Evolutionary conservation across 2,113 vertebrate species (phyloP).

Genomic region (Epinephelus fuscoguttatus): DNA sequence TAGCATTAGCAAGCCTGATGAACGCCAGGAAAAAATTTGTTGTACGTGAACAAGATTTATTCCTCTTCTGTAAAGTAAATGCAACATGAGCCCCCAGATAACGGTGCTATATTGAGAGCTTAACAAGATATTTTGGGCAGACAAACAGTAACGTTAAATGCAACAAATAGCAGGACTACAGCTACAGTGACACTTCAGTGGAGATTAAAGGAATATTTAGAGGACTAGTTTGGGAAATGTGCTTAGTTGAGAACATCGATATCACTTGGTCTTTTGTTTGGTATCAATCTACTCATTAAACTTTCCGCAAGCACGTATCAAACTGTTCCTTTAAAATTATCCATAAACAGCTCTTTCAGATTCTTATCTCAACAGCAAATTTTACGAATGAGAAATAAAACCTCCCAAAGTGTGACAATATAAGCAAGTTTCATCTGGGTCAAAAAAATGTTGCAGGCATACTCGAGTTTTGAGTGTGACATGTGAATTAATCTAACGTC

Average conservation of each 20-base stretch:
- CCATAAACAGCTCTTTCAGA: neutral
- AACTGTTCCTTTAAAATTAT: neutral
- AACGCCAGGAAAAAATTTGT: neutral
- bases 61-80: neutral
- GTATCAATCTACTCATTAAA: neutral
- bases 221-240: neutral
- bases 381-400: neutral
- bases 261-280: neutral
- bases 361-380: neutral
- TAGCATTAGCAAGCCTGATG: neutral
- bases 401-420: neutral
- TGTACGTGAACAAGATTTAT: neutral
- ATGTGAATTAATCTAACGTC: slow-evolving; percentile 57
- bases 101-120: neutral
- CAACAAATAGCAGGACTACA: neutral
- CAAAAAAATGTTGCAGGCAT: slow-evolving; percentile 2
- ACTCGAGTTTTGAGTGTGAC: slow-evolving; percentile 18
- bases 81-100: neutral
- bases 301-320: neutral
- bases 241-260: neutral
- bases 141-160: neutral
- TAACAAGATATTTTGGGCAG: neutral
- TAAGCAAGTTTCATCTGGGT: slow-evolving; percentile 15
- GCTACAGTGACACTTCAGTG: neutral
- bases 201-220: neutral